Conservation (phyloP, 2,113 vertebrate genomes). For the Poicephalus meyeri region DNA sequence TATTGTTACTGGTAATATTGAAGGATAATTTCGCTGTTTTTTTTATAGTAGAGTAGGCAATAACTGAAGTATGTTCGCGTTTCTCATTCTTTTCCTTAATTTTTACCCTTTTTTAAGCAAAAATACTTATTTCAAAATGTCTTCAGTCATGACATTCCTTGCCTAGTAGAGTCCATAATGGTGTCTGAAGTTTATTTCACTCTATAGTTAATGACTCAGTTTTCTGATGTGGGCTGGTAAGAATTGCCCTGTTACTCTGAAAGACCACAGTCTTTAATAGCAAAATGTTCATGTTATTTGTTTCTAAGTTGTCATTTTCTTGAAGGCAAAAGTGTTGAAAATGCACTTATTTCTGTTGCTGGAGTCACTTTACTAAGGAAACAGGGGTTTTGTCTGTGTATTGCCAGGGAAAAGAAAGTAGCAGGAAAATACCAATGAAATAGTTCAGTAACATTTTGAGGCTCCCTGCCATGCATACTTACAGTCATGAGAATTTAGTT, state of each 20-base stretch:
- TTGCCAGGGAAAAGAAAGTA: slow-evolving; percentile 5
- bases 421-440: slow-evolving; percentile 28
- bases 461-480: not conserved
- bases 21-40: not conserved
- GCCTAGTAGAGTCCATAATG: not conserved
- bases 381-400: not conserved
- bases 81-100: not conserved
- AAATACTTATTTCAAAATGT: not conserved
- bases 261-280: not conserved
- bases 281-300: slow-evolving; percentile 11
- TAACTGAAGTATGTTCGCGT: not conserved
- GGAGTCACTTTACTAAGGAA: not conserved
- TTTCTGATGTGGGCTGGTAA: not conserved
- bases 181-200: not conserved
- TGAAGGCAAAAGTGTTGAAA: not conserved
- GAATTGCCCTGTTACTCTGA: not conserved
- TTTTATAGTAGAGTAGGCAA: not conserved
- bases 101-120: not conserved
- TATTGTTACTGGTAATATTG: not conserved
- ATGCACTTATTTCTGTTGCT: not conserved
- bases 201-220: not conserved
- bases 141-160: not conserved
- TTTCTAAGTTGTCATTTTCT: not conserved
- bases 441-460: not conserved
- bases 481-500: not conserved